Base-by-base conservation (phyloP, 1,140 invertebrate species). In the Drosophila mayri region DNA sequence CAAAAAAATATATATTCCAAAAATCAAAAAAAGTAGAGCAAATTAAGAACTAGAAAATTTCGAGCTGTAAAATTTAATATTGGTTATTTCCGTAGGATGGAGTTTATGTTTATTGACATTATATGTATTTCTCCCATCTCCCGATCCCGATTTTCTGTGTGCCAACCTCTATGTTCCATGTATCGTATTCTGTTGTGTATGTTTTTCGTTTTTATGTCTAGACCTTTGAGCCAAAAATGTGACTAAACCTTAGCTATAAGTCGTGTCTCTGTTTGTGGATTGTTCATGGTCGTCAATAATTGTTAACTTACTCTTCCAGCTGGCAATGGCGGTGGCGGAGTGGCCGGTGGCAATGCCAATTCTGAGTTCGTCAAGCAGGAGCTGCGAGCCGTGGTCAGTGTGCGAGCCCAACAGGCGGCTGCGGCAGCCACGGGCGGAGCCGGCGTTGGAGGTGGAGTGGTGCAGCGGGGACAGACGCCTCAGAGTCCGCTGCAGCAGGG, bases 291-390 rank as follows among this genome's bases (percentile, higher is more conserved):
- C 49, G 50, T 54, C 79, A 30, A 8, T 11, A 10, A 9, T 1
- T 8, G 0, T 50, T 18, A n/a, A 46, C 44, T 22, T 30, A 38
- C 47, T 79, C 25, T 86, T 86, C n/a, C 86, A 88, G 85, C 85
- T 75, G 84, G 81, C 37, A 85, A 85, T 37, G 60, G 32, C 35
- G 76, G 74, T 11, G 66, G 72, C 38, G 81, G 54, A 7, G 76
- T 66, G 4, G 22, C 62, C 50, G 88, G 86, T 30, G 91, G 90
- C 52, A 92, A 78, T 78, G 80, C 81, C 52, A 79, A 83, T 20
- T 95, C 95, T 10, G 97, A 98, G 93, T 98, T 96, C 93, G 97
- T 98, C 68, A 95, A 97, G 87, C 97, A 98, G 94, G 97, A 98
- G 93, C 94, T 98, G 78, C 94, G 97, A 83, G 97, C 97, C 20